These are phyloP conservation scores for Oxytorus armatus DNA, from an alignment of 2,888 invertebrate genomes.

Conservation along the genomic window DNA sequence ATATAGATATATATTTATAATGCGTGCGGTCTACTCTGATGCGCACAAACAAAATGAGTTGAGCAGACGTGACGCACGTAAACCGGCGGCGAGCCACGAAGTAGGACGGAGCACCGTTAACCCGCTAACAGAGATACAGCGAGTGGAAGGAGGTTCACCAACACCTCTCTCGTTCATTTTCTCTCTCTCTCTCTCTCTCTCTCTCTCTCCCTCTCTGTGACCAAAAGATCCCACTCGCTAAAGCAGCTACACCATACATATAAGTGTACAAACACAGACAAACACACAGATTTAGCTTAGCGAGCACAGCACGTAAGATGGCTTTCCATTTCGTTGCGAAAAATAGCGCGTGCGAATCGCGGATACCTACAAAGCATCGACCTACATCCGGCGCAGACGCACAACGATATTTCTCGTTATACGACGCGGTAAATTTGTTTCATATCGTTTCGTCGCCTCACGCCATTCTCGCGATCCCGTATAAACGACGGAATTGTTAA, in stretches of 20 bases:
- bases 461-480: neutral
- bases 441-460: conserved; percentile 12
- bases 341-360: conserved; percentile 84
- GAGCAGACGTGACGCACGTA: conserved; percentile 70
- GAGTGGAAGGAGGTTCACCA: conserved; percentile 17
- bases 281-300: conserved; percentile 76
- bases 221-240: conserved; percentile 28
- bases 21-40: conserved; percentile 49
- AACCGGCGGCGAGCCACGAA: conserved; percentile 76
- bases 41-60: conserved; percentile 47
- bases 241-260: conserved; percentile 10
- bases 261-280: conserved; percentile 20
- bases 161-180: conserved; percentile 52
- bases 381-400: conserved; percentile 76
- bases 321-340: conserved; percentile 85
- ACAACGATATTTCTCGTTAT: conserved; percentile 26
- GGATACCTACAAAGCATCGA: conserved; percentile 80
- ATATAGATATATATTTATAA: neutral
- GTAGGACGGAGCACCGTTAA: conserved; percentile 84
- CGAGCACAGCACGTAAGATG: conserved; percentile 76
- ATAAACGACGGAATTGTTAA: conserved; percentile 28
- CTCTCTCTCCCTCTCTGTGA: conserved; percentile 50
- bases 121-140: conserved; percentile 78
- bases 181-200: conserved; percentile 51
- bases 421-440: conserved; percentile 36